Conservation (phyloP, 2,888 invertebrate species). For the Tetropium fuscum region DNA sequence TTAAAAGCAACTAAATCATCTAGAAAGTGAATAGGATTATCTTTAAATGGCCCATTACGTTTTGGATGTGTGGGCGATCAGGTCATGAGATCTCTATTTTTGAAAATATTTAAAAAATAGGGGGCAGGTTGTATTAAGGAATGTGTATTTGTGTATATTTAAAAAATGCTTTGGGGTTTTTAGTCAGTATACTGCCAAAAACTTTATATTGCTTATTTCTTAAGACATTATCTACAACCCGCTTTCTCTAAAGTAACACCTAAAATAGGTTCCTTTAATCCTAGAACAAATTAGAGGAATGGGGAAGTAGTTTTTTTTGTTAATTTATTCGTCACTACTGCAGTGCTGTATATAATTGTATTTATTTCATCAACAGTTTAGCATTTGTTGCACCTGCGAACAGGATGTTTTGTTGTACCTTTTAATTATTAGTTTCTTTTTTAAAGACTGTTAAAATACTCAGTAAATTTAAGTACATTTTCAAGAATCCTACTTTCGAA, state of each 20-base stretch:
- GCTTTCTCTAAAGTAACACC: neutral
- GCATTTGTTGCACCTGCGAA: no score
- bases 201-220: conserved; percentile 10
- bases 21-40: no score
- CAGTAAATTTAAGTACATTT: conserved; percentile 24
- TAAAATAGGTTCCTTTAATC: neutral
- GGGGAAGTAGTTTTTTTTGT: conserved; percentile 20
- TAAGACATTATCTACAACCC: neutral
- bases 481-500: no score
- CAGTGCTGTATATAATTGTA: conserved; percentile 48
- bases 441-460: conserved; percentile 48
- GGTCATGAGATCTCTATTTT: conserved; percentile 24
- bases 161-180: conserved; percentile 22
- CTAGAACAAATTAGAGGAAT: neutral
- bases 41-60: neutral
- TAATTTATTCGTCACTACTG: conserved; percentile 44
- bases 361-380: conserved; percentile 40
- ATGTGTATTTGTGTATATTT: conserved; percentile 23
- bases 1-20: no score
- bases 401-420: no score
- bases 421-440: conserved; percentile 41
- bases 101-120: conserved; percentile 6
- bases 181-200: conserved; percentile 17
- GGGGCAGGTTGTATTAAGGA: conserved; percentile 15
- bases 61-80: neutral